phyloP scores from a whole-genome alignment of 2,888 invertebrate species.

The Allygus modestus region DNA sequence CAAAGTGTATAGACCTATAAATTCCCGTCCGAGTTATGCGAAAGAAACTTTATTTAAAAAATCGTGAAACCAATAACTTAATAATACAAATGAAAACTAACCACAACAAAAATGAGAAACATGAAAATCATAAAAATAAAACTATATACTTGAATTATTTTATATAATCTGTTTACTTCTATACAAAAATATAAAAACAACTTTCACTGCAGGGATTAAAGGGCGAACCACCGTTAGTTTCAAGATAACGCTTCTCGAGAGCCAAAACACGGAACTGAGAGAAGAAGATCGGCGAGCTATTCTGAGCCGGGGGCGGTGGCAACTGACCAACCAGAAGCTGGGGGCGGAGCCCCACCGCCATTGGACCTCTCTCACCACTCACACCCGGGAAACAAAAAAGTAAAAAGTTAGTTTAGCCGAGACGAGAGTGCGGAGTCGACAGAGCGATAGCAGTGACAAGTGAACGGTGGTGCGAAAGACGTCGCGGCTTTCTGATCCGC shows the following conservation, averaged over 20 bases:
- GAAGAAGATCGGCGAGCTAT: neutral
- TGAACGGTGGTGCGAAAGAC: constrained; percentile 26
- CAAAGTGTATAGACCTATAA: no score
- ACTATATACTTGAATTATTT: no score
- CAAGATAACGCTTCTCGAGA: neutral
- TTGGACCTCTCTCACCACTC: constrained; percentile 34
- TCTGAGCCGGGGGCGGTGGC: neutral
- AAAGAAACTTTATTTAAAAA: no score
- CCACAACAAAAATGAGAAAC: no score
- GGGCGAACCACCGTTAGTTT: no score
- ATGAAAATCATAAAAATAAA: no score
- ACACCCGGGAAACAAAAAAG: neutral
- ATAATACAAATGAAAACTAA: no score
- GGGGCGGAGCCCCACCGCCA: constrained; percentile 8
- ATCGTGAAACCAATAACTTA: no score
- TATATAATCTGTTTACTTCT: no score
- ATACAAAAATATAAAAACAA: no score
- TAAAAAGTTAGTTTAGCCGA: constrained; percentile 9
- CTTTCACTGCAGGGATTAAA: no score
- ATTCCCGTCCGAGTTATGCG: no score
- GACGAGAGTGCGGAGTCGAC: constrained; percentile 9
- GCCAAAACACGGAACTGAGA: constrained; percentile 15
- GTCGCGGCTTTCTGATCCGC: neutral
- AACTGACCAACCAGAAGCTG: neutral
- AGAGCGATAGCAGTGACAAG: constrained; percentile 39